Evolutionary conservation across 2,113 vertebrate species (phyloP), one percentile per base, ranked within the genome.

Genomic region (Pitta sordida): DNA sequence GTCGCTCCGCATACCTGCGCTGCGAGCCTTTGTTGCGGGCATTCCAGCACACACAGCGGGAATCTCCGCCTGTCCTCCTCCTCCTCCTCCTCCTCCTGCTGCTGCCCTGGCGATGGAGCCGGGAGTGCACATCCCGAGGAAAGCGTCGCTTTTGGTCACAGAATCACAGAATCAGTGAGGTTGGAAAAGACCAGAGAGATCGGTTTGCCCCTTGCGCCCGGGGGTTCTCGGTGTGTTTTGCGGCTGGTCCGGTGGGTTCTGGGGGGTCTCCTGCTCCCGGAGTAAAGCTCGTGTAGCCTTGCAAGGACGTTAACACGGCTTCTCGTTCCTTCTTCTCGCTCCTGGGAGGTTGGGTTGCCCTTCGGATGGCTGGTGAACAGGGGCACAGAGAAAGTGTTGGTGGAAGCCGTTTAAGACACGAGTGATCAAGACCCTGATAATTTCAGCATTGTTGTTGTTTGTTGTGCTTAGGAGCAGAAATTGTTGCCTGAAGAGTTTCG

Each of bases 341-440:
- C 44, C 39, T 1, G 44, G 26, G 69, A 41, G n/a, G 24, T 24
- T 1, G 2, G 13, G 0, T 41, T 3, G 8, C 24, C 34, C 36
- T 48, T 68, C 32, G 6, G 65, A 18, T 52, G 70, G 5, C 11
- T 63, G 10, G 49, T 8, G 53, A 46, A n/a, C 18, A 53, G 64
- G 3, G 24, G 21, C 9, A 46, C 44, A 46, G 49, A 60, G 78
- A 80, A 52, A 21, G 46, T 30, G 41, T 63, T 26, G 1, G 32
- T 83, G 63, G 87, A 36, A 37, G 37, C 49, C 37, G 46, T 24
- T 65, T 16, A 29, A 82, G 43, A 34, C 3, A 4, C 37, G 67
- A n/a, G 23, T 2, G 6, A 55, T 22, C 3, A 3, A 32, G 58
- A 8, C 14, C 0, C 9, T 14, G 15, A 7, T n/a, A 7, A 30